phyloP scores from a whole-genome alignment of 2,113 vertebrate genomes.

The Charina bottae region DNA sequence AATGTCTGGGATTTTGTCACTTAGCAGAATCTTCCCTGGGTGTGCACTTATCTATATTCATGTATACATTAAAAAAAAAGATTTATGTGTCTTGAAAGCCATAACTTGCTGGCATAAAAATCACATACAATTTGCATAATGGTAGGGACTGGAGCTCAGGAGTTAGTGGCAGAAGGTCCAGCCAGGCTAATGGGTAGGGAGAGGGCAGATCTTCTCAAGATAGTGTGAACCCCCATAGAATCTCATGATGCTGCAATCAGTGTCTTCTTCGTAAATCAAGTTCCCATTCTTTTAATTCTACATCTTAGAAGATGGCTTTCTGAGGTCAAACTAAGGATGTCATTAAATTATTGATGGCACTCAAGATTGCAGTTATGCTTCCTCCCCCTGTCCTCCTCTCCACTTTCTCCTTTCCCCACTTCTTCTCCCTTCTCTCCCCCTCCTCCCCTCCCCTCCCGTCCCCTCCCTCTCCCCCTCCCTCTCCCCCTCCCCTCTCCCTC shows the following conservation, averaged over 20 bases:
- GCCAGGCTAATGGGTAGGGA: slow-evolving; percentile 57
- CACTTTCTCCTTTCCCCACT: no score
- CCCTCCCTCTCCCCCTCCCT: no score
- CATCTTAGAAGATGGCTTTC: background rate
- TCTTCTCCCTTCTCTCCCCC: no score
- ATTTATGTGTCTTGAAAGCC: slow-evolving; percentile 40
- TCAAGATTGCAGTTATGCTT: no score
- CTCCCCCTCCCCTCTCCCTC: no score
- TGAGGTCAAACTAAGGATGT: no score
- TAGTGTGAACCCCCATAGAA: slow-evolving; percentile 46
- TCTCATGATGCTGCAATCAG: slow-evolving; percentile 25
- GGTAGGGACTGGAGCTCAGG: slow-evolving; percentile 45
- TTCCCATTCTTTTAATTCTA: background rate
- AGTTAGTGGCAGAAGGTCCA: slow-evolving; percentile 49
- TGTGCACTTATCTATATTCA: slow-evolving; percentile 18
- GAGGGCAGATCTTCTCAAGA: slow-evolving; percentile 42
- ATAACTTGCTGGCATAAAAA: slow-evolving; percentile 32
- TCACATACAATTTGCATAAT: slow-evolving; percentile 60
- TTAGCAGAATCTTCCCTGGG: background rate
- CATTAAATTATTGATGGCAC: no score
- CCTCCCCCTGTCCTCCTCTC: no score
- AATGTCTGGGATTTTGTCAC: background rate
- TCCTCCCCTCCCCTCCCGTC: no score
- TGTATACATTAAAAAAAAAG: slow-evolving; percentile 17
- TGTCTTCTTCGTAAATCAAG: background rate